phyloP scores from a whole-genome alignment of 1,140 invertebrate species.

The Danaus melanippus region DNA sequence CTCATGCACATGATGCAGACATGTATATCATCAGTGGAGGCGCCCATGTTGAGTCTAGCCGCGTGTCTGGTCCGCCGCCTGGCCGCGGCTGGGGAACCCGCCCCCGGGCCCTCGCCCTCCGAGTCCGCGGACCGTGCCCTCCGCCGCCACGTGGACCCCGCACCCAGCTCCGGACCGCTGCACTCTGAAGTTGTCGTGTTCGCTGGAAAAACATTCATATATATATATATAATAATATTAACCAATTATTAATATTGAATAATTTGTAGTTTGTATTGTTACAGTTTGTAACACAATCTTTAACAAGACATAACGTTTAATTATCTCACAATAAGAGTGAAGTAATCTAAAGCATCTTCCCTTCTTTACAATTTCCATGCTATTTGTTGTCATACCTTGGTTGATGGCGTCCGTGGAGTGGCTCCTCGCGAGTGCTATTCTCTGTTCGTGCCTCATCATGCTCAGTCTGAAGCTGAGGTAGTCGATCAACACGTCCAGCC shows the following conservation, averaged over 20 bases:
- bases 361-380: too few relatives aligned
- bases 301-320: too few relatives aligned
- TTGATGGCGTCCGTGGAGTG: constrained; percentile 78
- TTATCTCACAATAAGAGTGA: too few relatives aligned
- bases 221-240: not conserved
- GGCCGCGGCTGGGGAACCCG: constrained; percentile 44
- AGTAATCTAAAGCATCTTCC: too few relatives aligned
- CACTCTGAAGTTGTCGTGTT: constrained; percentile 61
- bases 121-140: constrained; percentile 45
- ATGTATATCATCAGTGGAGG: constrained; percentile 98
- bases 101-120: constrained; percentile 34
- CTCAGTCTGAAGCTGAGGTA: constrained; percentile 95
- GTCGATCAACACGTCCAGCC: constrained; percentile 96
- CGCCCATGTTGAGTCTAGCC: constrained; percentile 95
- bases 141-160: constrained; percentile 36
- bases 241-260: too few relatives aligned
- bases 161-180: constrained; percentile 40
- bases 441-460: constrained; percentile 92
- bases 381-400: constrained; percentile 44
- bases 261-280: too few relatives aligned
- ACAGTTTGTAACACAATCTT: too few relatives aligned
- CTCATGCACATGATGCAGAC: constrained; percentile 99
- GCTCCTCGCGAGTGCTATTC: constrained; percentile 80
- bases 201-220: constrained; percentile 20
- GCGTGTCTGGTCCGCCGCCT: constrained; percentile 85